These are phyloP conservation scores for Drosophila triauraria DNA, from an alignment of 1,140 invertebrate species.

Conservation along the genomic window DNA sequence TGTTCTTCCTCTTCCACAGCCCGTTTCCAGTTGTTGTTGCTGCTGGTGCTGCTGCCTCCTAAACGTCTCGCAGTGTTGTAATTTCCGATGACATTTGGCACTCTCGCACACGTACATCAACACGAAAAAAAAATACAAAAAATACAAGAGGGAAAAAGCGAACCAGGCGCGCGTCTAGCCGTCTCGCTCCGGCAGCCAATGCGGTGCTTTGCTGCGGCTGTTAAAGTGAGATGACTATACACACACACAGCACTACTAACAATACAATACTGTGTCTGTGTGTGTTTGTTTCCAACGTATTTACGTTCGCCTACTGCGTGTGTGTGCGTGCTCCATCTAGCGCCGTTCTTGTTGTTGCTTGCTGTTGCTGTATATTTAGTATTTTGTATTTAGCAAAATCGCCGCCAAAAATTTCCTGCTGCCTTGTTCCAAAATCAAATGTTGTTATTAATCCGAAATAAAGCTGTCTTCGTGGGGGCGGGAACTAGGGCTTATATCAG, in stretches of 20 bases:
- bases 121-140: slow-evolving; percentile 35
- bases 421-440: slow-evolving; percentile 4
- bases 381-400: slow-evolving; percentile 65
- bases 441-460: not conserved
- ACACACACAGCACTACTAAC: slow-evolving; percentile 12
- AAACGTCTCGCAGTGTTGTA: slow-evolving; percentile 72
- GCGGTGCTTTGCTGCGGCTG: slow-evolving; percentile 1
- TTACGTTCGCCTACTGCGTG: slow-evolving; percentile 41
- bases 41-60: slow-evolving; percentile 48
- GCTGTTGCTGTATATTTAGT: slow-evolving; percentile 31
- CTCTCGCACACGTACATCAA: slow-evolving; percentile 40
- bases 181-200: slow-evolving; percentile 19
- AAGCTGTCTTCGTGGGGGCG: not conserved
- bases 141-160: slow-evolving; percentile 27
- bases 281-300: slow-evolving; percentile 33
- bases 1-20: slow-evolving; percentile 26
- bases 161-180: slow-evolving; percentile 8
- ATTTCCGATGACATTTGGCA: slow-evolving; percentile 80
- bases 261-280: slow-evolving; percentile 17
- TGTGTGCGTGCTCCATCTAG: slow-evolving; percentile 45
- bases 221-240: slow-evolving; percentile 33
- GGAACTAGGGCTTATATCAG: not conserved
- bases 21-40: slow-evolving; percentile 22
- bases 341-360: slow-evolving; percentile 36
- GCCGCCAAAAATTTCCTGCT: slow-evolving; percentile 56